Base-by-base conservation (phyloP, 2,797 vertebrate species). In the Notamacropus eugenii region DNA sequence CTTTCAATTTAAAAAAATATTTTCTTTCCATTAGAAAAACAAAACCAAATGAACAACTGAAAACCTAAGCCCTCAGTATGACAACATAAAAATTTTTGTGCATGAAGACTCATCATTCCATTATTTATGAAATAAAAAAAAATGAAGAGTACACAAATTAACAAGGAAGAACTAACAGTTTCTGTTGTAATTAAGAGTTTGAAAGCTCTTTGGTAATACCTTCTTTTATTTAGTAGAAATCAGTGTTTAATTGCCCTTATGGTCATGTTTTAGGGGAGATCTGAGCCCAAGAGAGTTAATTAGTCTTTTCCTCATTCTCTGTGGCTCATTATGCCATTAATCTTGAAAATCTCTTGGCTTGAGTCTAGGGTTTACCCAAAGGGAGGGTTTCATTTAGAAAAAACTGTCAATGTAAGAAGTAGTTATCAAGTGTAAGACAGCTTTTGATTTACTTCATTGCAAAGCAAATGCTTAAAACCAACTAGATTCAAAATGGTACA, bases 1-100 rank as follows among this genome's bases (percentile, higher is more conserved):
- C 10, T 95, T 82, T 92, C 28, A 46, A 2, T 94, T 59, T 90
- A 55, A 91, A 50, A 95, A 91, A 92, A 91, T 97, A 96, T 91
- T 82, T 82, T 54, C n/a, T 74, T 82, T 82, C 62, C 40, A 10
- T 46, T 82, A 46, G 40, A 82, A 82, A 19, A n/a, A 74, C 5
- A 40, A 74, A 74, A 40, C 5, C n/a, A 74, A 74, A 74, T 74
- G 40, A 74, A 67, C 13, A 67, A 62, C 12, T n/a, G n/a, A 67
- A 34, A 62, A 10, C 59, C 31, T 62, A 62, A 62, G 3, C 31
- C 29, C 12, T 62, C 31, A 13, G 4, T 34, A 31, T 34, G 29
- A 59, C 28, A 62, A 34, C 59, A 31, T 62, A 14, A 34, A 34
- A 62, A 13, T 4, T 10, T 3, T 62, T 62, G 59, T 62, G 34